Conservation (phyloP, 2,113 vertebrate species). For the Girardinichthys multiradiatus region DNA sequence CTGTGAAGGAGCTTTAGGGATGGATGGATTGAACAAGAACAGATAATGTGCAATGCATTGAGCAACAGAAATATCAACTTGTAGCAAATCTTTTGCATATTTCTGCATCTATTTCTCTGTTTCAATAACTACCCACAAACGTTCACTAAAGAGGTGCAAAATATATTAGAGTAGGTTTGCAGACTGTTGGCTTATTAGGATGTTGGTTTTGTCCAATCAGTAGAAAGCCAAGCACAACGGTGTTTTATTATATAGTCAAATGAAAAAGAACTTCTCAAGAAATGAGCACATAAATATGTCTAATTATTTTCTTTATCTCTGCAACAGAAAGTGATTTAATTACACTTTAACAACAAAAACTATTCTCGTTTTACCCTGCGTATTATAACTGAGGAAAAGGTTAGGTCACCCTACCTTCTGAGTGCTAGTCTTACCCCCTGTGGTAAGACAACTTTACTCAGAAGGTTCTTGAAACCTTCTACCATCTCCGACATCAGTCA, state of each 20-base stretch:
- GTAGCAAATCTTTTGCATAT: slow-evolving; percentile 14
- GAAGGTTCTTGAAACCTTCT: too few species aligned
- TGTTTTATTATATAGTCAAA: too few species aligned
- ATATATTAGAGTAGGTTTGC: not conserved
- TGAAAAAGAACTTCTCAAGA: too few species aligned
- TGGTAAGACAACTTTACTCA: too few species aligned
- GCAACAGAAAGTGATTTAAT: not conserved
- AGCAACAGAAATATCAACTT: slow-evolving; percentile 13
- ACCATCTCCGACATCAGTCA: too few species aligned
- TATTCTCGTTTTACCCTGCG: too few species aligned
- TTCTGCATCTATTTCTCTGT: not conserved
- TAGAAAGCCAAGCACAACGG: not conserved
- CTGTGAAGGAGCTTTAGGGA: slow-evolving; percentile 49
- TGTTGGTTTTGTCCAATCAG: not conserved
- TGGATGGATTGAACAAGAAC: slow-evolving; percentile 38
- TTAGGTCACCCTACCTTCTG: too few species aligned
- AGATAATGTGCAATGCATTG: slow-evolving; percentile 21
- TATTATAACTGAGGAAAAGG: too few species aligned
- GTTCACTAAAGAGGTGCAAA: not conserved
- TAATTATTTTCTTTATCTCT: not conserved
- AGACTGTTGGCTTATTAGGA: not conserved
- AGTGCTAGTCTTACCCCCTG: too few species aligned
- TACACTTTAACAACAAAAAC: too few species aligned
- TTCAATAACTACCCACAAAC: not conserved
- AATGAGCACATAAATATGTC: not conserved